Evolutionary conservation across 1,140 invertebrate genomes (phyloP), one percentile per base, ranked within the genome.

Genomic region (Trissolcus basalis): DNA sequence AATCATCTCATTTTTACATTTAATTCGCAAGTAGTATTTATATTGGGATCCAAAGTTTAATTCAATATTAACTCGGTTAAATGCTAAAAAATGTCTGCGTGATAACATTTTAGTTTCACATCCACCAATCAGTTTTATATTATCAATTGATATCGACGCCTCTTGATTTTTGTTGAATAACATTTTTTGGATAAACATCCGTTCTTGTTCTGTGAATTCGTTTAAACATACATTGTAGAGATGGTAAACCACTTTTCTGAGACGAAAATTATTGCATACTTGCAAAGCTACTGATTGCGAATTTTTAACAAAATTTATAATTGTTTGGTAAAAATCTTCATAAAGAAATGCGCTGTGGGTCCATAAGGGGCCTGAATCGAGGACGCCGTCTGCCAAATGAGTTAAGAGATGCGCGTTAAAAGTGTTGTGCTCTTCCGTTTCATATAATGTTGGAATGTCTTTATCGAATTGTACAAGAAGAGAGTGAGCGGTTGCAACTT

Each of bases 321-420:
- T 60, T 15, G 58, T 47, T 16, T 47, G 44, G 44, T 68, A 35
- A 48, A 10, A 49, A 67, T 77, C 33, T 69, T 78, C 68, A 48
- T 39, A 76, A 16, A 47, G 16, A 53, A 77, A 78, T 5, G 60
- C 63, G 19, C 68, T 74, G 12, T 74, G 56, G 13, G 33, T 41
- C 69, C 75, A 80, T 13, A 80, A 41, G 48, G 11, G 78, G 71
- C 78, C 70, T 51, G 74, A 78, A 45, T 75, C 33, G 6, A 12
- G n/a, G 9, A 80, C 71, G 50, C 61, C 61, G 3, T 65, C 15
- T 1, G 70, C 13, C 11, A 78, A 60, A 61, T 75, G 78, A 13
- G 71, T 49, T 4, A 81, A 55, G 0, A 78, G 47, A 73, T 82
- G 80, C 36, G 73, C 64, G 51, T 82, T 81, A 53, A 75, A 80